These are phyloP conservation scores for Lepus oiostolus DNA, from an alignment of 2,797 vertebrate genomes.

Conservation along the genomic window DNA sequence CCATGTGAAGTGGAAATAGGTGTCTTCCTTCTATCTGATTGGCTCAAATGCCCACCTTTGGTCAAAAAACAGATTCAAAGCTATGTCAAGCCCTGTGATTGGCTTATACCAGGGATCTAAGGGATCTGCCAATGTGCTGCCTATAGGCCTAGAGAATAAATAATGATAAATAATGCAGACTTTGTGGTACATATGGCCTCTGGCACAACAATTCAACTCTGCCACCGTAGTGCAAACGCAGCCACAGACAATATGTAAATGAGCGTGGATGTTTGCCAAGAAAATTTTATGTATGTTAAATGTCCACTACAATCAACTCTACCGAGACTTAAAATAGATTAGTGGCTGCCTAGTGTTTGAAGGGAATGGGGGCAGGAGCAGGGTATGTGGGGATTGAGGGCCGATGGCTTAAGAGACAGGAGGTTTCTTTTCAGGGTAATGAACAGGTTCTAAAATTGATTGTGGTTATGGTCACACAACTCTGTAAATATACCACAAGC, in stretches of 20 bases:
- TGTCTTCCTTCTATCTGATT: neutral
- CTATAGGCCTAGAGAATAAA: neutral
- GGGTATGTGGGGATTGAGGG: no score
- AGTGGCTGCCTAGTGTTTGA: neutral
- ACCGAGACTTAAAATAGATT: neutral
- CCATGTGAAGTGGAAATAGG: neutral
- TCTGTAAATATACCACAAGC: neutral
- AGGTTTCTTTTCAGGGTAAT: neutral
- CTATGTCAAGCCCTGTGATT: neutral
- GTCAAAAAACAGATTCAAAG: neutral
- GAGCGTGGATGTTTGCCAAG: neutral
- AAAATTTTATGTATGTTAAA: slow-evolving; percentile 23
- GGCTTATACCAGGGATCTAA: neutral
- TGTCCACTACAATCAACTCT: neutral
- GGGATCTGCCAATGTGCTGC: neutral
- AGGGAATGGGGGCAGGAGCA: no score
- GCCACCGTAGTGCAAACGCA: neutral
- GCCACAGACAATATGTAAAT: neutral
- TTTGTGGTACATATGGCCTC: neutral
- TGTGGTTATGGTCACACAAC: neutral
- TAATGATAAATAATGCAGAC: neutral
- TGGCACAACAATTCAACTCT: slow-evolving; percentile 9
- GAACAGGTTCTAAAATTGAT: slow-evolving; percentile 26
- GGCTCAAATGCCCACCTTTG: neutral
- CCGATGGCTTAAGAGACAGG: neutral